Evolutionary conservation across 2,113 vertebrate species (phyloP).

Genomic region (Colius striatus): DNA sequence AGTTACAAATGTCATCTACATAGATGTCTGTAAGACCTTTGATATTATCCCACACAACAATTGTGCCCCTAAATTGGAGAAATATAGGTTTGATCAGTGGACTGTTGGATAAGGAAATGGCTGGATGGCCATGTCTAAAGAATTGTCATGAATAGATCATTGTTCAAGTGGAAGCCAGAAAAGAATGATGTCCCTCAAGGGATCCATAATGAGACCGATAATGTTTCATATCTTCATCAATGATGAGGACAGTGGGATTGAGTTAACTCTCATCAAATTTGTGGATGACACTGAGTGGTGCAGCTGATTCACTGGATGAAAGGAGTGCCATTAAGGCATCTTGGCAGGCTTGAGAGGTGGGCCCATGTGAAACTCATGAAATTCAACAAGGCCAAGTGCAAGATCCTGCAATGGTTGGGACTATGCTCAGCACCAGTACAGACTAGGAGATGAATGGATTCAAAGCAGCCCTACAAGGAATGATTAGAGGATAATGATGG

Average conservation of each 20-base stretch:
- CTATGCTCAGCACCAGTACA: neutral
- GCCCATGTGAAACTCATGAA: neutral
- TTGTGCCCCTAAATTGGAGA: neutral
- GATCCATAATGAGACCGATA: too few species aligned
- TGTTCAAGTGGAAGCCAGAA: neutral
- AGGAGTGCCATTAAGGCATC: neutral
- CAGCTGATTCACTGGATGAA: neutral
- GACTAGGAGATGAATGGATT: neutral
- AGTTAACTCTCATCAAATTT: neutral
- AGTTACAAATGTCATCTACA: neutral
- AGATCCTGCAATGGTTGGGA: neutral
- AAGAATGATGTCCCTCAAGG: neutral
- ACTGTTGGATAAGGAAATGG: neutral
- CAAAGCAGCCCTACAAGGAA: neutral
- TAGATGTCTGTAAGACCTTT: neutral
- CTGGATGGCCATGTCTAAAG: accelerated
- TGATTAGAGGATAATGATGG: neutral
- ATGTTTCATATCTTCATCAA: neutral
- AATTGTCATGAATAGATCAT: neutral
- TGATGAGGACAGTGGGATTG: neutral
- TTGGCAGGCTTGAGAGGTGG: neutral
- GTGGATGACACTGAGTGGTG: neutral
- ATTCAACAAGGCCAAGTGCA: neutral
- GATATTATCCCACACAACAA: neutral
- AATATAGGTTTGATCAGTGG: neutral